A percentile compares a stretch with the other conserved stretches of the same genome.
Evolutionary conservation across 2,113 vertebrate species (phyloP).

Genomic region (Tetraodon nigroviridis): DNA sequence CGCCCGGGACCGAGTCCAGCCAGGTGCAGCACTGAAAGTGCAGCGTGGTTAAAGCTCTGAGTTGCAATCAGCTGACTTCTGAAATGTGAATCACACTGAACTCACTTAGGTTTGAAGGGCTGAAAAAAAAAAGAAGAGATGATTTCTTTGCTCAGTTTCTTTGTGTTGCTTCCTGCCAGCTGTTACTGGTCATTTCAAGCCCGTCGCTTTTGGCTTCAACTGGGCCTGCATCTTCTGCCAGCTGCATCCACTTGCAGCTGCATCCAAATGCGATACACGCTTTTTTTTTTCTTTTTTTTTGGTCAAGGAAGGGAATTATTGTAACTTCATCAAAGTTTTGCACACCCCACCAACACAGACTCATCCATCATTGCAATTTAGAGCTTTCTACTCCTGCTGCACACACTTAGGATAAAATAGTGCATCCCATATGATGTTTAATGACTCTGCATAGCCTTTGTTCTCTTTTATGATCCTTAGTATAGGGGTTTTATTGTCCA

Average conservation of each 20-base stretch:
- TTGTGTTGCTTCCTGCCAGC: constrained; percentile 37
- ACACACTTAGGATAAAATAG: constrained; percentile 14
- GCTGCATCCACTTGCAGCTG: constrained; percentile 50
- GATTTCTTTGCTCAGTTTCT: too few relatives aligned
- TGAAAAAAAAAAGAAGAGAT: too few relatives aligned
- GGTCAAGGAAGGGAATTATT: constrained; percentile 25
- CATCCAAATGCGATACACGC: constrained; percentile 30
- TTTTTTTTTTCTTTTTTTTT: constrained; percentile 15
- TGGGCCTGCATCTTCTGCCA: constrained; percentile 32
- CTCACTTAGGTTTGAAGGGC: too few relatives aligned
- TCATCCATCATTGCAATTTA: constrained; percentile 1
- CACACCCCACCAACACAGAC: too few relatives aligned
- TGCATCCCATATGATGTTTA: constrained; percentile 22
- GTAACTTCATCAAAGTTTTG: constrained; percentile 8
- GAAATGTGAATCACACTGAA: too few relatives aligned
- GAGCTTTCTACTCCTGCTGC: constrained; percentile 6
- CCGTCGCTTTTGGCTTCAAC: constrained; percentile 35
- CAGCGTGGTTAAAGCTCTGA: too few relatives aligned
- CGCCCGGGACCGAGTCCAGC: constrained; percentile 27
- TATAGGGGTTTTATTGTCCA: constrained; percentile 28
- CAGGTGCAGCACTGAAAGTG: constrained; percentile 1
- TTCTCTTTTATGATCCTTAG: constrained; percentile 32
- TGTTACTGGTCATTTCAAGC: constrained; percentile 40
- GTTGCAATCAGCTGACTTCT: too few relatives aligned
- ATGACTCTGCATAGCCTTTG: constrained; percentile 26